These are phyloP conservation scores for Drosophila hawaiiensis DNA, from an alignment of 2,888 invertebrate genomes.

Conservation along the genomic window DNA sequence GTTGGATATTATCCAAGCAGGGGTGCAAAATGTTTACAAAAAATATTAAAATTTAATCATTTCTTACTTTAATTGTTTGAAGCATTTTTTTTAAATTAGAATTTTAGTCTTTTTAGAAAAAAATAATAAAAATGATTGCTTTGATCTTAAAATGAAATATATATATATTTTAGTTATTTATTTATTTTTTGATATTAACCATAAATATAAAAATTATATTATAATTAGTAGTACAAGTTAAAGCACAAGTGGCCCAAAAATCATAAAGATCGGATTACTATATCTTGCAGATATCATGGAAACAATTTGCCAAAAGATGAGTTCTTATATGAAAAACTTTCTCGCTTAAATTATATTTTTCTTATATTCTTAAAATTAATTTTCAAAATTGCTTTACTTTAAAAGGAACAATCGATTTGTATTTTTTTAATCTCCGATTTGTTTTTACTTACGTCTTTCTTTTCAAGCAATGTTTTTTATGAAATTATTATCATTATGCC, in stretches of 20 bases:
- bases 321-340: not conserved
- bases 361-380: rapidly evolving
- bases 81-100: rapidly evolving
- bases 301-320: not conserved
- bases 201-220: not conserved
- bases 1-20: not conserved
- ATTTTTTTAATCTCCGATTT: not conserved
- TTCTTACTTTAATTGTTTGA: not conserved
- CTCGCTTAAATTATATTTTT: not conserved
- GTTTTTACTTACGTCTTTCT: rapidly evolving
- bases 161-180: not conserved
- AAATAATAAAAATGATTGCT: not conserved
- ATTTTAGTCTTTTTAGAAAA: not conserved
- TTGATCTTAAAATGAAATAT: not conserved
- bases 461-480: not conserved
- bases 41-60: not conserved
- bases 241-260: not conserved
- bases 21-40: conserved; percentile 1
- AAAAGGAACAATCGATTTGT: not conserved
- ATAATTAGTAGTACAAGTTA: not conserved
- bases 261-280: not conserved
- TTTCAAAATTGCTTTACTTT: rapidly evolving
- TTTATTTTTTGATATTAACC: not conserved
- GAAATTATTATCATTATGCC: not conserved
- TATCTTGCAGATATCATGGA: not conserved